phyloP scores from a whole-genome alignment of 2,113 vertebrate species.

The Salvelinus sp. region DNA sequence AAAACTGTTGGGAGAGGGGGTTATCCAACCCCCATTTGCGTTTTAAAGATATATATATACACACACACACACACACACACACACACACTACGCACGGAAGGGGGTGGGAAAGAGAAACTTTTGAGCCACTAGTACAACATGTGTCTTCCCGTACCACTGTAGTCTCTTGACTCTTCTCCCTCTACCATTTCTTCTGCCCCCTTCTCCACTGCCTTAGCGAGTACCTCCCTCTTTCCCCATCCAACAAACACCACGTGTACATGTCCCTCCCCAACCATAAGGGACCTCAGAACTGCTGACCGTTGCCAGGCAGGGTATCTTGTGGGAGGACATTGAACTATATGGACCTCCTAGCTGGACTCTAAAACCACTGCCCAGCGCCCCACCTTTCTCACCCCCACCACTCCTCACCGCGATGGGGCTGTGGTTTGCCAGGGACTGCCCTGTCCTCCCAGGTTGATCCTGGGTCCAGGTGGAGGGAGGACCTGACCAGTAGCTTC shows the following conservation, averaged over 20 bases:
- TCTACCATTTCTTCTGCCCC: no score
- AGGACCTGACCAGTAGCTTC: neutral
- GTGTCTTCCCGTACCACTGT: conserved; percentile 32
- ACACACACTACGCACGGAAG: conserved; percentile 33
- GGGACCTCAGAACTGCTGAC: conserved; percentile 33
- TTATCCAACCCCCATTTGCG: conserved; percentile 21
- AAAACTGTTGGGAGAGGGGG: conserved; percentile 34
- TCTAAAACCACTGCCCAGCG: neutral
- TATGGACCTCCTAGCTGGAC: conserved; percentile 13
- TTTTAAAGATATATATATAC: conserved; percentile 29
- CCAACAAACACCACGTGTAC: neutral
- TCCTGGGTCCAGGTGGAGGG: conserved; percentile 1
- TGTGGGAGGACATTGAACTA: conserved; percentile 28
- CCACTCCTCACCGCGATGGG: no score
- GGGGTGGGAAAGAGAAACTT: conserved; percentile 36
- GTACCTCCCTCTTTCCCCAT: neutral
- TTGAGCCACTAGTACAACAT: conserved; percentile 36
- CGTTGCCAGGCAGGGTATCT: conserved; percentile 45
- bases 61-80: conserved; percentile 3
- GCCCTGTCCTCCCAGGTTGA: no score
- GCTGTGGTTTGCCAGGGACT: no score
- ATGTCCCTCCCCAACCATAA: neutral
- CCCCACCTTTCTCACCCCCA: no score
- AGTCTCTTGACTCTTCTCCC: neutral
- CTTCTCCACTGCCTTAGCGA: no score